phyloP scores from a whole-genome alignment of 2,888 invertebrate genomes.

The Julus scandinavius region DNA sequence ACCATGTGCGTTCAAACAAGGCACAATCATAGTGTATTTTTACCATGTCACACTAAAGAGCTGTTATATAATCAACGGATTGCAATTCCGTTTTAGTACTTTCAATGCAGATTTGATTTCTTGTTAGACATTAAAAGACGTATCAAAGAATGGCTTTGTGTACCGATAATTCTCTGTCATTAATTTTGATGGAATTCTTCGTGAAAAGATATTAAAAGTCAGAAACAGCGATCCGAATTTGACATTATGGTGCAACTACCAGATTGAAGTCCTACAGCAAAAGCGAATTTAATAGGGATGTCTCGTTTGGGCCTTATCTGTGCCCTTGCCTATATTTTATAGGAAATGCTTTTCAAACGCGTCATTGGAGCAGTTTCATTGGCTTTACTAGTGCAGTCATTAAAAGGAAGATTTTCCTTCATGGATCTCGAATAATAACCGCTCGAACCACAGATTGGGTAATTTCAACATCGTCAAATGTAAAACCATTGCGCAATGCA shows the following conservation, averaged over 20 bases:
- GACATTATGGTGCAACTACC: not conserved
- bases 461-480: not conserved
- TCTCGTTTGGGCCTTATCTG: not conserved
- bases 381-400: not conserved
- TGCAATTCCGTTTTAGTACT: not conserved
- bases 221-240: no score
- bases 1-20: no score
- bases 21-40: no score
- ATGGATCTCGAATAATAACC: not conserved
- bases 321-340: not conserved
- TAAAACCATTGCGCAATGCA: not conserved
- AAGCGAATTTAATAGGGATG: not conserved
- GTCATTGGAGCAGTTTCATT: not conserved
- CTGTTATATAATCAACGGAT: not conserved
- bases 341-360: not conserved
- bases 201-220: not conserved
- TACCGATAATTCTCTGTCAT: not conserved
- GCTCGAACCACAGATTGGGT: not conserved
- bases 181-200: not conserved
- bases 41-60: no score
- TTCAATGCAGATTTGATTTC: not conserved
- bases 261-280: not conserved
- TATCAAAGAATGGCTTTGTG: not conserved
- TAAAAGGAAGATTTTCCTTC: constrained; percentile 13
- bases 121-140: not conserved